Conservation (phyloP, 2,113 vertebrate species). For the Atlantisia rogersi region DNA sequence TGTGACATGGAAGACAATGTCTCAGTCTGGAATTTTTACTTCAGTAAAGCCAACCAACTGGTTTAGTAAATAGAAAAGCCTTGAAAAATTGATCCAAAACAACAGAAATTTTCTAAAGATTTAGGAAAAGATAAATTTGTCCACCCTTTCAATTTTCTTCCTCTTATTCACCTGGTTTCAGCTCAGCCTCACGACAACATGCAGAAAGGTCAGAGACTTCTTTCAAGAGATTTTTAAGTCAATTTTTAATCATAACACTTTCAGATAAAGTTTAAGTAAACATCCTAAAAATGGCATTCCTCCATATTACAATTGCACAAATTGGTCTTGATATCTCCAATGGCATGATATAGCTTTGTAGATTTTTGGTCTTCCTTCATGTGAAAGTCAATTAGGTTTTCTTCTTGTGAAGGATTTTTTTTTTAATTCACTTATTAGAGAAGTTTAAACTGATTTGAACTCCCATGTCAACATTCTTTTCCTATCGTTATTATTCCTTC, state of each 20-base stretch:
- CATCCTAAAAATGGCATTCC: background rate
- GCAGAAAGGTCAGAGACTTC: background rate
- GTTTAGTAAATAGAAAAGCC: background rate
- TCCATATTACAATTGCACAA: background rate
- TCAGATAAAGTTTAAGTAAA: background rate
- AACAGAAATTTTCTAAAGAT: background rate
- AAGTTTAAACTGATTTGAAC: background rate
- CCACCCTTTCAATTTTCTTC: background rate
- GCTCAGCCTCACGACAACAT: background rate
- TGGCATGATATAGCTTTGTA: background rate
- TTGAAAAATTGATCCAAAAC: background rate
- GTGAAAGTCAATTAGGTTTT: background rate
- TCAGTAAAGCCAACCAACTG: background rate
- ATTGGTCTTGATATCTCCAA: background rate
- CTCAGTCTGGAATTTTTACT: background rate
- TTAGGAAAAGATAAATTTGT: background rate
- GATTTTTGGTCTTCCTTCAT: background rate
- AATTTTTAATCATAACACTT: background rate
- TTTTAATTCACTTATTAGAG: background rate
- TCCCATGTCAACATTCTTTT: background rate
- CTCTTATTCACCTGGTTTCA: background rate
- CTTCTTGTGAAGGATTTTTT: background rate
- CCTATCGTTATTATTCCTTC: background rate
- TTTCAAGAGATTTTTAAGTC: background rate
- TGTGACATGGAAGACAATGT: background rate